Conservation (phyloP, 1,140 invertebrate species). For the Aphidius gifuensis region DNA sequence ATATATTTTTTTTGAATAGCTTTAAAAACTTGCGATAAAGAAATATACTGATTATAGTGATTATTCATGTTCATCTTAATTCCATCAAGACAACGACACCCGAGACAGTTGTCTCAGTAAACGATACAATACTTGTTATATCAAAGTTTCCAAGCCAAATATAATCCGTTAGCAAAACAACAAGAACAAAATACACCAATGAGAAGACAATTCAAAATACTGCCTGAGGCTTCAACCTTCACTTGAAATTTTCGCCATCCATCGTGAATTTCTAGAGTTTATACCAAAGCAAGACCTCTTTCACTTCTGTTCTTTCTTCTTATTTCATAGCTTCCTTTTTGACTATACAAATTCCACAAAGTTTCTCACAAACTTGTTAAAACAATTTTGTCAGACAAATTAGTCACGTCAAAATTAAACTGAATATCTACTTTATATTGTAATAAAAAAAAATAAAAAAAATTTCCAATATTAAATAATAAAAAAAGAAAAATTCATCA, state of each 20-base stretch:
- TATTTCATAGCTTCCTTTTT: no score
- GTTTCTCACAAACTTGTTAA: not conserved
- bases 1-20: constrained; percentile 12
- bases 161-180: constrained; percentile 17
- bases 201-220: not conserved
- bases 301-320: no score
- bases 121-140: constrained; percentile 6
- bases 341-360: not conserved
- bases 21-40: not conserved
- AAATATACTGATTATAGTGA: not conserved
- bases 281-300: constrained; percentile 4
- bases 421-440: not conserved
- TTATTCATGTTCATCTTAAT: constrained; percentile 7
- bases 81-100: constrained; percentile 8
- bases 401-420: constrained; percentile 5
- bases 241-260: not conserved
- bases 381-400: constrained; percentile 10
- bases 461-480: no score
- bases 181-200: constrained; percentile 20
- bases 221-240: constrained; percentile 2
- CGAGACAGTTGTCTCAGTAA: constrained; percentile 10
- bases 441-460: no score
- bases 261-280: not conserved
- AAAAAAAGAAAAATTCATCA: no score
- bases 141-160: constrained; percentile 4